phyloP scores from a whole-genome alignment of 1,140 invertebrate genomes.

The Drosophila trapezifrons region DNA sequence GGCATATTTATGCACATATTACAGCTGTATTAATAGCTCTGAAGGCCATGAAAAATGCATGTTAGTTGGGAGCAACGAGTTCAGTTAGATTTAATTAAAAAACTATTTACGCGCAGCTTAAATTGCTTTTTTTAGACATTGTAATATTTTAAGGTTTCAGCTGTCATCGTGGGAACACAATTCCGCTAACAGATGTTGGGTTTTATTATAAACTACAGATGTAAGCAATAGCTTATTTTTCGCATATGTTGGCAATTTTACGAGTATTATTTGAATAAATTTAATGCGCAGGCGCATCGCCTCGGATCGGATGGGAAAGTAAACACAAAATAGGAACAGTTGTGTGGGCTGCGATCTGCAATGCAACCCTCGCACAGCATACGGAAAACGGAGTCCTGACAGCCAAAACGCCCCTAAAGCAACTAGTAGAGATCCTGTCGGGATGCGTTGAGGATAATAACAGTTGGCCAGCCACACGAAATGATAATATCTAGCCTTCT shows the following conservation, averaged over 20 bases:
- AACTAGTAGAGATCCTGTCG: slow-evolving; percentile 18
- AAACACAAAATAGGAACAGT: slow-evolving; percentile 44
- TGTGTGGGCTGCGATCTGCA: slow-evolving; percentile 45
- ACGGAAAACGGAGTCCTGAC: slow-evolving; percentile 12
- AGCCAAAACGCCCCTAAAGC: slow-evolving; percentile 29
- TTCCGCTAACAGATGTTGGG: slow-evolving; percentile 10
- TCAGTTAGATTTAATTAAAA: slow-evolving; percentile 5
- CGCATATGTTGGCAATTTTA: slow-evolving; percentile 65
- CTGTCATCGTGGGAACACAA: slow-evolving; percentile 16
- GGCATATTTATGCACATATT: slow-evolving; percentile 24
- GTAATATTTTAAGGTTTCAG: neutral
- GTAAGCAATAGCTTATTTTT: slow-evolving; percentile 22
- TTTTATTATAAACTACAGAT: slow-evolving; percentile 14
- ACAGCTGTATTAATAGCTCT: slow-evolving; percentile 1
- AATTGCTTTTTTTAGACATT: neutral
- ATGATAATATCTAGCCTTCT: slow-evolving; percentile 46
- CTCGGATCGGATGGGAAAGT: neutral
- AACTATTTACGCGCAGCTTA: neutral
- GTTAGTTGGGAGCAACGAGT: neutral
- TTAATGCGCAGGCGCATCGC: slow-evolving; percentile 29
- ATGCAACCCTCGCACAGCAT: slow-evolving; percentile 30
- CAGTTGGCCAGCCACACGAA: slow-evolving; percentile 37
- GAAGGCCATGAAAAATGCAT: slow-evolving; percentile 20
- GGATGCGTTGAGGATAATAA: slow-evolving; percentile 16
- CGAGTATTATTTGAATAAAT: slow-evolving; percentile 24